Percentiles rank a stretch among this genome's conserved stretches.
These are phyloP conservation scores for Myotis findleyi DNA, from an alignment of 2,797 vertebrate species.

Conservation along the genomic window DNA sequence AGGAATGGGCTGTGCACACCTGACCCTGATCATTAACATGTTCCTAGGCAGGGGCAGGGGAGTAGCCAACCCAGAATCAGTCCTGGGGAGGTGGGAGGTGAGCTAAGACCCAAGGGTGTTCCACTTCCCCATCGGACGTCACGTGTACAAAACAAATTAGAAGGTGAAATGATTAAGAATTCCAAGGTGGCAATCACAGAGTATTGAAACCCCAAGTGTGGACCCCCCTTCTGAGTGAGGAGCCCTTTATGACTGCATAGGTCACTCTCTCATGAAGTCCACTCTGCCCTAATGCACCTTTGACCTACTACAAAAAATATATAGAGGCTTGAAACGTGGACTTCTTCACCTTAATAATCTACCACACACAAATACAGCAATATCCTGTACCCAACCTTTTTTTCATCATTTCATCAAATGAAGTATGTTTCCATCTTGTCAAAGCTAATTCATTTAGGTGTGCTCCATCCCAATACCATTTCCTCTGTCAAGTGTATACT, in stretches of 20 bases:
- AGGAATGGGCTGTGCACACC: not conserved
- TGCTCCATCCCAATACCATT: not conserved
- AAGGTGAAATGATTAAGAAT: not conserved
- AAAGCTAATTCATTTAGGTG: not conserved
- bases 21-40: not conserved
- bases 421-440: not conserved
- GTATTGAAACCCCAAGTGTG: not conserved
- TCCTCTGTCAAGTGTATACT: not conserved
- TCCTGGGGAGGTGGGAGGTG: not conserved
- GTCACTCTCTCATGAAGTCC: not conserved
- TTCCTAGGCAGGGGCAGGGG: not conserved
- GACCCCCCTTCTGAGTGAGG: not conserved
- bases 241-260: not conserved
- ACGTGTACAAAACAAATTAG: slow-evolving; percentile 3
- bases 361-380: not conserved
- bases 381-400: not conserved
- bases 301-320: not conserved
- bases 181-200: not conserved
- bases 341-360: not conserved
- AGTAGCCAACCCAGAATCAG: not conserved
- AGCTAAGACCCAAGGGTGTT: not conserved
- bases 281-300: not conserved
- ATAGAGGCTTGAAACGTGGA: not conserved
- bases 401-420: not conserved
- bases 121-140: not conserved